Conservation (phyloP, 2,797 vertebrate genomes). For the Gymnopithys bicolor region DNA sequence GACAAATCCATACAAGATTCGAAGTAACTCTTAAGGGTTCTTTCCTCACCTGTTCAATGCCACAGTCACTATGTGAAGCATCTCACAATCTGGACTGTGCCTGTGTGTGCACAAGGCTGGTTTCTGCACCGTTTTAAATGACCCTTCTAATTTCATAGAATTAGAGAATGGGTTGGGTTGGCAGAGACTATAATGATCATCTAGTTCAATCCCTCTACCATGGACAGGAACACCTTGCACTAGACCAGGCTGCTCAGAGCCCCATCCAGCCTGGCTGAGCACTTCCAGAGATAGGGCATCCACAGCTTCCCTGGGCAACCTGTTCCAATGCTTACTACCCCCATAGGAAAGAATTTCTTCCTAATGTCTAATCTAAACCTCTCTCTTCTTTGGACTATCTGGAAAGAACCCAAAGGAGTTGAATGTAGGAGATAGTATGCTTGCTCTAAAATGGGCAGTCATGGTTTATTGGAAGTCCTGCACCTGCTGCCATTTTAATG, state of each 20-base stretch:
- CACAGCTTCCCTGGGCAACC: not conserved
- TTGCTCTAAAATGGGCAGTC: not conserved
- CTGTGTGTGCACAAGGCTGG: not conserved
- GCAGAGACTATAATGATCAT: not conserved
- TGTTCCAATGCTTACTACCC: not conserved
- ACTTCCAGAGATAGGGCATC: not conserved
- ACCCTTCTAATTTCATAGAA: not conserved
- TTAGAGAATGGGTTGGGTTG: not conserved
- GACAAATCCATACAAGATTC: not conserved
- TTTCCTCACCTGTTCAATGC: not conserved
- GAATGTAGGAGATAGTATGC: not conserved
- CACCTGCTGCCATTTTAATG: not conserved
- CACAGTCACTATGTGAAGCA: not conserved
- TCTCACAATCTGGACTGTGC: not conserved
- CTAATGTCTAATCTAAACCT: not conserved
- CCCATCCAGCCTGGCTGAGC: not conserved
- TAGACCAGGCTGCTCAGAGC: not conserved
- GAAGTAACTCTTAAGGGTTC: not conserved
- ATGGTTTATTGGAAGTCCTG: not conserved
- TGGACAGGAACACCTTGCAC: not conserved
- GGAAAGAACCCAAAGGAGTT: not conserved
- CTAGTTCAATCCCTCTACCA: not conserved
- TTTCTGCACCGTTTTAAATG: not conserved
- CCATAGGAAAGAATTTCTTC: not conserved
- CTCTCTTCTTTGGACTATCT: not conserved